These are phyloP conservation scores for Drosophila mercatorum DNA, from an alignment of 2,888 invertebrate genomes.

Conservation along the genomic window DNA sequence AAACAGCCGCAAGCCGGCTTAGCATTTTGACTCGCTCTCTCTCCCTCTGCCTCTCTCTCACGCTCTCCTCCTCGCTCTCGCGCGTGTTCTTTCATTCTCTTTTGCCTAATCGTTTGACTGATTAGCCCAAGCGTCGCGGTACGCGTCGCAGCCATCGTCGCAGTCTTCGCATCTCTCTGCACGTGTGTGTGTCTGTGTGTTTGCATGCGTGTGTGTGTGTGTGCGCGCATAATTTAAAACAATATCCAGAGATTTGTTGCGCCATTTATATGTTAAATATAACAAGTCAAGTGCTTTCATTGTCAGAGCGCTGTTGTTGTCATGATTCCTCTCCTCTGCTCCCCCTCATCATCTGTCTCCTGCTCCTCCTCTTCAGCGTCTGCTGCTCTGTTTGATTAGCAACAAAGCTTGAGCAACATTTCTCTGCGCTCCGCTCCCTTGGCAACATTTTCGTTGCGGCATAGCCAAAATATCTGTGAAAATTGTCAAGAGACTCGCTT, in stretches of 20 bases:
- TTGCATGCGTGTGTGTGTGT: slow-evolving; percentile 9
- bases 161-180: neutral
- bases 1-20: slow-evolving; percentile 50
- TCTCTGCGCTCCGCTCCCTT: neutral
- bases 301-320: slow-evolving; percentile 26
- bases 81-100: neutral
- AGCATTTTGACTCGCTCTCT: slow-evolving; percentile 13
- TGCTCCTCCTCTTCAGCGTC: neutral
- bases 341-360: neutral
- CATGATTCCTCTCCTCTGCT: neutral
- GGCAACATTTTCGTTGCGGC: slow-evolving; percentile 29
- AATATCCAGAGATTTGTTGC: slow-evolving; percentile 75
- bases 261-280: slow-evolving; percentile 78
- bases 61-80: neutral
- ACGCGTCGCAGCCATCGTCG: slow-evolving; percentile 4
- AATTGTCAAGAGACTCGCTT: neutral
- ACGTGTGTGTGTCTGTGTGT: neutral
- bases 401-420: slow-evolving; percentile 13
- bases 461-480: neutral
- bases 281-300: slow-evolving; percentile 78
- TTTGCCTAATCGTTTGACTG: slow-evolving; percentile 42
- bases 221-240: slow-evolving; percentile 71
- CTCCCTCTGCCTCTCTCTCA: neutral
- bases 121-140: slow-evolving; percentile 40
- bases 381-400: slow-evolving; percentile 3